phyloP scores from a whole-genome alignment of 1,140 invertebrate species.

The Drosophila malerkotliana region DNA sequence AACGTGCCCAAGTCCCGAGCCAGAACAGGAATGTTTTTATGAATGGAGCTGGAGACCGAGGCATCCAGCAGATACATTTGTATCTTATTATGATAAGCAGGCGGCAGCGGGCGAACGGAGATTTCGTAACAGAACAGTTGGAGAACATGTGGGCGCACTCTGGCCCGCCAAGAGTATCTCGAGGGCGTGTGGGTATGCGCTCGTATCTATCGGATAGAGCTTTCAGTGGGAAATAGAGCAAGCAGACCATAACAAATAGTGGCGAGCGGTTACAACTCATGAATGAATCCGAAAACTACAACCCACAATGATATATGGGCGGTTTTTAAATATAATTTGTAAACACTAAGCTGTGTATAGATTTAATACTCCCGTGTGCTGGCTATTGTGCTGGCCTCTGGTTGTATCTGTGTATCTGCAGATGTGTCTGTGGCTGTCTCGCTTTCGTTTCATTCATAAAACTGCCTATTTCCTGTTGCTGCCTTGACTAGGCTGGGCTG shows the following conservation, averaged over 20 bases:
- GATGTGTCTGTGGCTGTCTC: conserved; percentile 28
- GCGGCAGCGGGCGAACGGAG: conserved; percentile 10
- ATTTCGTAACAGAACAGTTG: conserved; percentile 56
- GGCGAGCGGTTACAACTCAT: conserved; percentile 35
- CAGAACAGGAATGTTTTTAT: conserved; percentile 30
- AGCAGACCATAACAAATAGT: conserved; percentile 68
- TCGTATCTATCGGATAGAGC: conserved; percentile 40
- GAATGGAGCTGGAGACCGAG: conserved; percentile 7
- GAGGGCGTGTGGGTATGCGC: not conserved
- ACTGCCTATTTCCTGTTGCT: conserved; percentile 81
- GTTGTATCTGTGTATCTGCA: not conserved
- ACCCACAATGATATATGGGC: conserved; percentile 8
- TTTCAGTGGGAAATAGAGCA: conserved; percentile 66
- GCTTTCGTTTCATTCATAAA: conserved; percentile 80
- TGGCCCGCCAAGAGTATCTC: conserved; percentile 10
- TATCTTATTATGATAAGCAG: conserved; percentile 57
- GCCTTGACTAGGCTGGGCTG: conserved; percentile 48
- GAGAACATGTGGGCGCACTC: conserved; percentile 48
- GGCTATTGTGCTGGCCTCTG: not conserved
- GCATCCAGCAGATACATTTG: conserved; percentile 40
- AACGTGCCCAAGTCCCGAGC: conserved; percentile 18
- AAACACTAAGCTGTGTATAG: not conserved
- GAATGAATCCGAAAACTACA: conserved; percentile 60
- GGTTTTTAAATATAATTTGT: not conserved
- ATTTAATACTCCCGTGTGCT: not conserved